phyloP scores from a whole-genome alignment of 2,888 invertebrate species.

The Rhopalosiphum nymphaeae region DNA sequence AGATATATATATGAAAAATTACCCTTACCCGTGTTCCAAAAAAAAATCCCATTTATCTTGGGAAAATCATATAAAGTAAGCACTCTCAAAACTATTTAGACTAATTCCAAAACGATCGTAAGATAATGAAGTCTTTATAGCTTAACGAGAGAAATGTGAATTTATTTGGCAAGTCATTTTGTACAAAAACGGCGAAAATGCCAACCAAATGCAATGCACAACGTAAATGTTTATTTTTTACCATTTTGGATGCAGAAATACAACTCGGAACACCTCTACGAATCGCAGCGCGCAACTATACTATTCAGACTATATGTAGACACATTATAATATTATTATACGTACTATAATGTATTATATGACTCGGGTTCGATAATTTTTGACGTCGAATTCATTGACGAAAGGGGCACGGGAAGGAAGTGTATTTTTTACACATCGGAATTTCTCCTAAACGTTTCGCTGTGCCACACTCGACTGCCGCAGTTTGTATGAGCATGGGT shows the following conservation, averaged over 20 bases:
- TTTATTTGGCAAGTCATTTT: not conserved
- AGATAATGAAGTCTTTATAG: not conserved
- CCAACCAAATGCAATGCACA: not conserved
- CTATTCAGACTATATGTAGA: not conserved
- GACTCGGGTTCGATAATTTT: not conserved
- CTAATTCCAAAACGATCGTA: not conserved
- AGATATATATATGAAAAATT: not conserved
- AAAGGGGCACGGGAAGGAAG: not conserved
- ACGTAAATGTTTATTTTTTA: not conserved
- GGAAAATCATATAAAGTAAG: not conserved
- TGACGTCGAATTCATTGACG: not conserved
- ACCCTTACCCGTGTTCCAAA: not conserved
- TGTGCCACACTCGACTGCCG: not conserved
- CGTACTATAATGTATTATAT: not conserved
- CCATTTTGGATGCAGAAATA: not conserved
- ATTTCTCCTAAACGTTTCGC: not conserved
- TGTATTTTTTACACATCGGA: not conserved
- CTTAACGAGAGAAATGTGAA: not conserved
- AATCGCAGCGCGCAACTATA: not conserved
- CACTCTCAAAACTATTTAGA: not conserved
- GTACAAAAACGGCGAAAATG: not conserved
- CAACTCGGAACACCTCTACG: not conserved
- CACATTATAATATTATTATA: not conserved
- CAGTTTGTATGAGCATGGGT: not conserved
- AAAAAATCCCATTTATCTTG: not conserved